Evolutionary conservation across 1,140 invertebrate genomes (phyloP), one percentile per base, ranked within the genome.

Genomic region (Anoplophora glabripennis): DNA sequence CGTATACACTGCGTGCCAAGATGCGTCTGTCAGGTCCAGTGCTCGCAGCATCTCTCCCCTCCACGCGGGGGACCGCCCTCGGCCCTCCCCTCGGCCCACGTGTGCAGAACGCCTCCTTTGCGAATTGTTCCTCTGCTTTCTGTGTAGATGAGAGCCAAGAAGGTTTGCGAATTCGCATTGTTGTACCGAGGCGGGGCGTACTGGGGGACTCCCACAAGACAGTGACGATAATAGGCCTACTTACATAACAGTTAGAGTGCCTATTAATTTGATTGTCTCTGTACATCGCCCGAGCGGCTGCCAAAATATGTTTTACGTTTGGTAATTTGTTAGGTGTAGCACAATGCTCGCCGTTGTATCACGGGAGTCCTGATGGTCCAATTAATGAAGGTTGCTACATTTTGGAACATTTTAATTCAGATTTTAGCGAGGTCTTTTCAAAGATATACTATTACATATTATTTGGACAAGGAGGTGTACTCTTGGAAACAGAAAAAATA

Each of bases 1-100:
- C 68, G 68, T 71, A 60, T 72, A 48, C 63, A 66, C 70, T 70
- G 70, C 70, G 70, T 71, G 63, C 62, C 64, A 59, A 64, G 70
- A 72, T 74, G 72, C 68, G 70, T 74, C 70, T 74, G 71, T 60
- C 58, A 40, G 66, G 54, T 57, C 61, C 56, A 55, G 58, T 42
- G 34, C 57, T 42, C 17, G 63, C 61, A 59, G 52, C 62, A 46
- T 61, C 38, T 52, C 60, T 66, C 66, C 65, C 61, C 65, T 51
- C 66, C 56, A 48, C 52, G 18, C 46, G 14, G n/a, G 35, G 40
- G 47, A 51, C 42, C 49, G 35, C 58, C 57, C 67, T 60, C 57
- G 65, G 54, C 64, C 67, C 69, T 63, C 67, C 72, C 62, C 63
- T 44, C 60, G 55, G 35, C 58, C 64, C 71, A 72, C 72, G 69